Evolutionary conservation across 2,113 vertebrate genomes (phyloP), one percentile per base, ranked within the genome.

Genomic region (Apistogramma diplotaenia): DNA sequence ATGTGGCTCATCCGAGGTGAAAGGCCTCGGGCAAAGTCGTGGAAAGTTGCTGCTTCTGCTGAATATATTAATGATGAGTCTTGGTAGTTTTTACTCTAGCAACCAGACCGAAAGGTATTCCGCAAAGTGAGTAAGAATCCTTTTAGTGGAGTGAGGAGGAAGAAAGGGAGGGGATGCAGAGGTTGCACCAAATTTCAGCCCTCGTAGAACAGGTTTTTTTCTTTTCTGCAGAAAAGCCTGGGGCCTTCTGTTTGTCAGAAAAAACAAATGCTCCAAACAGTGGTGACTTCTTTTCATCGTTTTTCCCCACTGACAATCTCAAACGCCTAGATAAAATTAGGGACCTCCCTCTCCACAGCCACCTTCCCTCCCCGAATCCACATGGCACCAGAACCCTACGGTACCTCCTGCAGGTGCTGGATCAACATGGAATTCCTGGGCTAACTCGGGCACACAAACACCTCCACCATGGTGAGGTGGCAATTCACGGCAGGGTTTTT

Each of bases 11-110:
- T 58, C 46, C 25, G 72, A 75, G 60, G 19, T 78, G 58, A 29
- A 73, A 61, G 60, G 40, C 85, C 83, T 77, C 25, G n/a, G 46
- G 57, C 62, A 82, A 87, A 81, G 78, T 81, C 78, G 74, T 6
- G 6, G 33, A 27, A 59, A 85, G 59, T 16, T 81, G 84, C 72
- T 77, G 74, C 70, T 72, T 81, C 53, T 83, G 79, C 59, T 73
- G 58, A 81, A 84, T 72, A 37, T 72, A 40, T 79, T 19, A 72
- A 81, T 33, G 61, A 60, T 33, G 61, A 60, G 43, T n/a, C 29
- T 5, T 29, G 58, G 27, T 51, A 46, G 57, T 40, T 62, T 25
- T 71, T 87, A 21, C 59, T 89, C 35, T 18, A 46, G 56, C 29
- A 75, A 73, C 25, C 46, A 62, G 62, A 19, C 10, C 1, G 56